Base-by-base conservation (phyloP, 2,113 vertebrate genomes). In the Poeciliopsis turrubarensis region DNA sequence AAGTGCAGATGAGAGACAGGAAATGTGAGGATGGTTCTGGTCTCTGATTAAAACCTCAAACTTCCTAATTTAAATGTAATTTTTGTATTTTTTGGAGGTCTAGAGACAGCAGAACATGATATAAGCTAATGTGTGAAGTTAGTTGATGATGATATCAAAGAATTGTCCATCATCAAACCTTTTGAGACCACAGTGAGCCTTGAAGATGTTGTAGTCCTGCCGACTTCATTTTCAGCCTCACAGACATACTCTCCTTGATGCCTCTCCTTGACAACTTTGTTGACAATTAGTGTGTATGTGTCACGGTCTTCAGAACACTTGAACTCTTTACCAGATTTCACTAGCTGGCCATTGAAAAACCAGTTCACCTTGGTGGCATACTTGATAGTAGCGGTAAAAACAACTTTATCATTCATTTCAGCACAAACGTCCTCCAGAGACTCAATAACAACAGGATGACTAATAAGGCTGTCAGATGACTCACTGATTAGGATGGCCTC, bases 221-320 rank as follows among this genome's bases (percentile, higher is more conserved):
- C 95, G n/a, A 73, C 86, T 93, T 95, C 92, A 90, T 95, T 98
- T 86, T 95, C 89, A 4, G 94, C 96, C 94, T 98, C 96, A 92
- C 96, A 98, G 85, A 90, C 89, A 93, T 95, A 98, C 34, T 96
- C 92, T 93, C 97, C 97, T 95, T 98, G 93, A 79, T 97, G 96
- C 71, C 91, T 94, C 71, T 95, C 94, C 83, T 87, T 87, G 0
- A 86, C 83, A 65, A 92, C 93, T 86, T 92, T 90, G 87, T 83
- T 67, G 81, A 98, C 97, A 85, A 92, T 77, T 89, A 99, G 86
- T 3, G 87, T 95, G 77, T 96, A 95, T 0, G 64, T 94, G 80
- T 97, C 92, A 39, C 91, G 72, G 72, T 97, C 94, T 92, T 93
- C 94, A 10, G 93, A 96, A 95, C 96, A 97, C 95, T 95, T 97